Conservation (phyloP, 2,888 invertebrate genomes). For the Dermolepida albohirtum region DNA sequence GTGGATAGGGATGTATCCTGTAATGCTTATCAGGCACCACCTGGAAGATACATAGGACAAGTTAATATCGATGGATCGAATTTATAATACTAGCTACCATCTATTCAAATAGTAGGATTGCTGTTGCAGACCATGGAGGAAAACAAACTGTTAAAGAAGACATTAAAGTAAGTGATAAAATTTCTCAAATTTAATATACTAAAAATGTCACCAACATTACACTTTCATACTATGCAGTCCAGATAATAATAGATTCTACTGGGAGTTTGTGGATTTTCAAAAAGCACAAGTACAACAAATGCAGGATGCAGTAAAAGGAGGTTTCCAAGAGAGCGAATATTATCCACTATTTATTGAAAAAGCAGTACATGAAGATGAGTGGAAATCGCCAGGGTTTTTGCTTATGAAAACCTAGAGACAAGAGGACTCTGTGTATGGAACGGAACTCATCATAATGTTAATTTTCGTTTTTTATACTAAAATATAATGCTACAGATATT, state of each 20-base stretch:
- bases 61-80: not conserved
- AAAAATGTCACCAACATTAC: too few relatives aligned
- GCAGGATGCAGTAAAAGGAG: slow-evolving; percentile 10
- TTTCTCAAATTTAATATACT: too few relatives aligned
- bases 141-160: not conserved
- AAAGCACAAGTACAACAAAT: not conserved
- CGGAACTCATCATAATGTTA: not conserved
- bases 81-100: slow-evolving; percentile 5
- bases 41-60: slow-evolving; percentile 20
- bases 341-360: slow-evolving; percentile 12
- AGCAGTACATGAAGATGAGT: not conserved
- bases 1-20: not conserved
- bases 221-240: not conserved
- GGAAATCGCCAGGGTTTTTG: not conserved
- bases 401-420: not conserved
- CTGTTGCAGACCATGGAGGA: not conserved
- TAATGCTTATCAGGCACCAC: not conserved
- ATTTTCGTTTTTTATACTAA: slow-evolving; percentile 4
- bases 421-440: slow-evolving; percentile 14
- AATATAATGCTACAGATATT: slow-evolving; percentile 1
- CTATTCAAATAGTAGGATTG: not conserved
- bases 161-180: slow-evolving; percentile 9
- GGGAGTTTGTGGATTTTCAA: slow-evolving; percentile 4
- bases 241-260: not conserved
- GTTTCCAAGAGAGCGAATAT: not conserved